phyloP scores from a whole-genome alignment of 2,797 vertebrate genomes.

The Myoxocephalus aenaeus region DNA sequence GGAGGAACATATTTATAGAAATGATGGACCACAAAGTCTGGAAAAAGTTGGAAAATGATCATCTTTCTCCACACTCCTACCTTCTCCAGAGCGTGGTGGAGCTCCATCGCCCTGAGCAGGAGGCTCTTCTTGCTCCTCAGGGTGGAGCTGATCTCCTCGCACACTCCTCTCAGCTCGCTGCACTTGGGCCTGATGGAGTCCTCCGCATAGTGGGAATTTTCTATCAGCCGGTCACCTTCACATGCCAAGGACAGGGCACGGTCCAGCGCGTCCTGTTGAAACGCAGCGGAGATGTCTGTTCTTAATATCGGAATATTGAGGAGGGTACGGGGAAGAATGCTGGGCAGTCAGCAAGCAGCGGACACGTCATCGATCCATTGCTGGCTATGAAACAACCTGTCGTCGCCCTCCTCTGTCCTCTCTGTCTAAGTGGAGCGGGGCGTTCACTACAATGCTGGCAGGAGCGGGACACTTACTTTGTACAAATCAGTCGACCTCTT shows the following conservation, averaged over 20 bases:
- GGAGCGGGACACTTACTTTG: neutral
- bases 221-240: slow-evolving; percentile 89
- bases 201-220: slow-evolving; percentile 92
- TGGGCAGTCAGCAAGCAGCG: neutral
- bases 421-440: neutral
- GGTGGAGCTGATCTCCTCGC: slow-evolving; percentile 81
- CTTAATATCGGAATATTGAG: neutral
- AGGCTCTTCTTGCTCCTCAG: slow-evolving; percentile 82
- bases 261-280: slow-evolving; percentile 84
- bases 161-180: slow-evolving; percentile 87
- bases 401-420: neutral
- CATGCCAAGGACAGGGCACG: slow-evolving; percentile 83
- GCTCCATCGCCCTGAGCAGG: slow-evolving; percentile 89
- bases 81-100: slow-evolving; percentile 91
- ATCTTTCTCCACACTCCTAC: slow-evolving; percentile 65
- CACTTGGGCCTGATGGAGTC: slow-evolving; percentile 97
- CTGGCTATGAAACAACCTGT: neutral
- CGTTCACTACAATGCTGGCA: neutral
- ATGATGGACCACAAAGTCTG: neutral
- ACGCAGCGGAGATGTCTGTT: neutral
- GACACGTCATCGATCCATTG: slow-evolving; percentile 5
- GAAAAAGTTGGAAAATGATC: neutral
- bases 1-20: rapidly evolving
- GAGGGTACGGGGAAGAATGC: neutral
- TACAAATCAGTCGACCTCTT: neutral